Evolutionary conservation across 2,888 invertebrate genomes (phyloP).

Genomic region (Spatulosminthurus flaviceps): DNA sequence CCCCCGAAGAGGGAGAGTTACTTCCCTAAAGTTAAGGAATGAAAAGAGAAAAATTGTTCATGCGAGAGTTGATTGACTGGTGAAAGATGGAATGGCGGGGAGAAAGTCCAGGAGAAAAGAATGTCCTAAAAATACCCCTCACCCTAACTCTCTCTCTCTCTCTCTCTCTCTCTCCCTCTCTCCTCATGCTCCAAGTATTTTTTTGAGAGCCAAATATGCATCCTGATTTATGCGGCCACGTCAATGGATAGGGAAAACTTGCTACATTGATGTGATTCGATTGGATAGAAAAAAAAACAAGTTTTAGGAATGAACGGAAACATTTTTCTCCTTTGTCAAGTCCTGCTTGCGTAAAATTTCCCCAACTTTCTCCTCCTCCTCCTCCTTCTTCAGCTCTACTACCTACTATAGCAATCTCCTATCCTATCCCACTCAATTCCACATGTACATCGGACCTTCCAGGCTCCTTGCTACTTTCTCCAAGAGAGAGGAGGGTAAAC

Average conservation of each 20-base stretch:
- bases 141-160: no score
- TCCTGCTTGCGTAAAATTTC: not conserved
- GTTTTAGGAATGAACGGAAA: not conserved
- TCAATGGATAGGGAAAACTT: not conserved
- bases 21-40: not conserved
- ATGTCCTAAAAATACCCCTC: no score
- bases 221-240: constrained; percentile 29
- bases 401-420: no score
- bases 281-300: constrained; percentile 27
- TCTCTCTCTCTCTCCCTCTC: no score
- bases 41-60: not conserved
- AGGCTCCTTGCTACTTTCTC: no score
- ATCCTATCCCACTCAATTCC: no score
- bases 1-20: not conserved
- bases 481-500: no score
- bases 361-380: not conserved
- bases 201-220: not conserved
- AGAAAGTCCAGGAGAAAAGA: no score
- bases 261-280: constrained; percentile 15
- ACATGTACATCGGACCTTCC: no score
- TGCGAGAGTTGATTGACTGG: constrained; percentile 31
- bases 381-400: not conserved
- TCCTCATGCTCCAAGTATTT: no score
- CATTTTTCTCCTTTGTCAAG: no score
- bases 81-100: not conserved